Percentiles rank a stretch among this genome's conserved stretches.
These are phyloP conservation scores for Beris chalybata DNA, from an alignment of 2,888 invertebrate species.

Conservation along the genomic window DNA sequence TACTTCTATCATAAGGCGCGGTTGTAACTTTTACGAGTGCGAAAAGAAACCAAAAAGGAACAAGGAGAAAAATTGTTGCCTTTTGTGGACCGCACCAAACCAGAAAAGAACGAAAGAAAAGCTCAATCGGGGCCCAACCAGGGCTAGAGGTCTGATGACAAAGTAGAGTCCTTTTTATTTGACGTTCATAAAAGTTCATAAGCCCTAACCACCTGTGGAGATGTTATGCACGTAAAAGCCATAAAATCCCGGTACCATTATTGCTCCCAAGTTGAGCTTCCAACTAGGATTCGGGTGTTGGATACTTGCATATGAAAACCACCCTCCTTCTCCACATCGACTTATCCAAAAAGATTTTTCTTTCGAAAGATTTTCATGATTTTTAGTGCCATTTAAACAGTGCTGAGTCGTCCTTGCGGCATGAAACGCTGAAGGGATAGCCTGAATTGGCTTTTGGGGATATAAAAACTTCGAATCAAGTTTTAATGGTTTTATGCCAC, in stretches of 20 bases:
- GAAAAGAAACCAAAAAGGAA: too few relatives aligned
- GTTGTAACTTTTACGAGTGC: too few relatives aligned
- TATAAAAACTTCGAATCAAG: conserved; percentile 35
- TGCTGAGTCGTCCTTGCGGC: neutral
- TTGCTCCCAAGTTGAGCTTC: conserved; percentile 32
- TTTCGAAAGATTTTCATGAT: conserved; percentile 28
- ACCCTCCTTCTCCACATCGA: neutral
- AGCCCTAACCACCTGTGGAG: conserved; percentile 39
- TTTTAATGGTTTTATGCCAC: conserved; percentile 37
- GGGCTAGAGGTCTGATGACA: conserved; percentile 34
- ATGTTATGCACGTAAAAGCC: conserved; percentile 38
- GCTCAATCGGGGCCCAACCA: neutral
- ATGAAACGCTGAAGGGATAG: conserved; percentile 17
- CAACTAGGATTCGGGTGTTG: neutral
- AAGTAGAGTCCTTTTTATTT: conserved; percentile 37
- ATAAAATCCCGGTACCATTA: conserved; percentile 36
- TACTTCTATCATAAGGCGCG: too few relatives aligned
- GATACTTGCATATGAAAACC: neutral
- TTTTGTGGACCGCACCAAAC: too few relatives aligned
- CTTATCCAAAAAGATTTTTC: conserved; percentile 16
- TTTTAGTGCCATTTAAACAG: conserved; percentile 35
- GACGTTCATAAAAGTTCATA: conserved; percentile 36
- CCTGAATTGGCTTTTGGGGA: conserved; percentile 28
- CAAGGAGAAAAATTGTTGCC: too few relatives aligned
- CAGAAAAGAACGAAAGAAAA: too few relatives aligned